phyloP scores from a whole-genome alignment of 35 echinoderm and acorn worm species.

The Ptychodera flava region DNA sequence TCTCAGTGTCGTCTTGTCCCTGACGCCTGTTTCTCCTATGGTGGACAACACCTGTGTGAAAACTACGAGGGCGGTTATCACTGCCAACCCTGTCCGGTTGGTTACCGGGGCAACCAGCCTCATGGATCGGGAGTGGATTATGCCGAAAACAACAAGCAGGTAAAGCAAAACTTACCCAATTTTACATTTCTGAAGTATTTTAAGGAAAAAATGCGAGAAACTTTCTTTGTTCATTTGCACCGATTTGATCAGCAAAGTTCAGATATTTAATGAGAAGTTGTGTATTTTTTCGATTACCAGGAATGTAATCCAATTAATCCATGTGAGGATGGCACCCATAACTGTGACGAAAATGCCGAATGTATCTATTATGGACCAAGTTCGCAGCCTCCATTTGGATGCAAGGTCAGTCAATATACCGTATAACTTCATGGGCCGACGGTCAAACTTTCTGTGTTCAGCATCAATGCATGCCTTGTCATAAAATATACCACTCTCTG shows the following conservation, averaged over 20 bases:
- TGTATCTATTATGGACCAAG: constrained; percentile 87
- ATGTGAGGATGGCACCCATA: constrained; percentile 75
- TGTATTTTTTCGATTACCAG: too few relatives aligned
- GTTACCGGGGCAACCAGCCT: constrained; percentile 91
- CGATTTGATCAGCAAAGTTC: neutral
- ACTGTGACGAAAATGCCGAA: constrained; percentile 58
- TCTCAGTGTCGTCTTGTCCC: constrained; percentile 56
- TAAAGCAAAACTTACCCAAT: too few relatives aligned
- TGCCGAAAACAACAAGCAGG: constrained; percentile 70
- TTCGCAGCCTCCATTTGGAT: constrained; percentile 72
- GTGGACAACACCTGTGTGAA: constrained; percentile 71
- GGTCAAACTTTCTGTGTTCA: too few relatives aligned
- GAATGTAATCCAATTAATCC: constrained; percentile 98
- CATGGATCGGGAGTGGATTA: constrained; percentile 84
- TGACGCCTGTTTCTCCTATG: constrained; percentile 76
- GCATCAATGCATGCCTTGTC: too few relatives aligned
- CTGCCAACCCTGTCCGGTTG: constrained; percentile 66
- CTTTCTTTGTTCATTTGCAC: neutral
- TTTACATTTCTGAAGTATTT: too few relatives aligned
- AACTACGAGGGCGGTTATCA: constrained; percentile 72
- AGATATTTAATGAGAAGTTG: neutral
- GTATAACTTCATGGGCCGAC: too few relatives aligned
- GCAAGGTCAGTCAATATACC: constrained; percentile 92
- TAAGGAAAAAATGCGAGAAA: too few relatives aligned
- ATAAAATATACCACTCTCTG: too few relatives aligned